Percentiles rank a stretch among this genome's conserved stretches.
Evolutionary conservation across 2,888 invertebrate species (phyloP).

Genomic region (Laothoe populi): DNA sequence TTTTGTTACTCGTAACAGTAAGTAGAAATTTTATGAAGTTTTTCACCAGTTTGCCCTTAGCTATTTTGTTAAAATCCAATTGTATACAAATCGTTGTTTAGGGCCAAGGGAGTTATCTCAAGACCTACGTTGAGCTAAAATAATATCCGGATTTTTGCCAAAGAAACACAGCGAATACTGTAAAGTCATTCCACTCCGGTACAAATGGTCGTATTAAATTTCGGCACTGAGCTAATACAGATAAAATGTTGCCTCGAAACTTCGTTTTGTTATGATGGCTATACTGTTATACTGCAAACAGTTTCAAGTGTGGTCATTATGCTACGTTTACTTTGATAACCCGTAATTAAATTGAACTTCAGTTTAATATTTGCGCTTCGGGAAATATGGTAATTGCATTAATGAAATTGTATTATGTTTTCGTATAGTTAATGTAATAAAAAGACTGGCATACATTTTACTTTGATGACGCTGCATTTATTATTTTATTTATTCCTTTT

Average conservation of each 20-base stretch:
- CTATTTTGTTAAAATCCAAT: constrained; percentile 25
- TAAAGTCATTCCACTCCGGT: constrained; percentile 34
- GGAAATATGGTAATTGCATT: neutral
- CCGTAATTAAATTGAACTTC: neutral
- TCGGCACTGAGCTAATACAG: constrained; percentile 31
- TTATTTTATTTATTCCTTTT: neutral
- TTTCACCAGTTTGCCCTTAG: neutral
- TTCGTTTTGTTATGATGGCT: constrained; percentile 15
- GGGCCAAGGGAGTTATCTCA: constrained; percentile 47
- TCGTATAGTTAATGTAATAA: no score
- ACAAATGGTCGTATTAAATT: constrained; percentile 33
- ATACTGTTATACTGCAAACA: neutral
- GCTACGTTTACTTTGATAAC: neutral
- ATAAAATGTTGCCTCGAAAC: constrained; percentile 31
- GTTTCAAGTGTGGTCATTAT: constrained; percentile 5
- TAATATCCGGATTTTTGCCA: constrained; percentile 47
- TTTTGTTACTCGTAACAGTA: neutral
- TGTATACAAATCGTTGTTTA: constrained; percentile 51
- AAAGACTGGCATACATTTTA: neutral
- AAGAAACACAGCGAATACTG: constrained; percentile 38
- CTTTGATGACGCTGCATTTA: neutral
- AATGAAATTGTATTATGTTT: neutral
- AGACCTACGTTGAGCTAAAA: constrained; percentile 51
- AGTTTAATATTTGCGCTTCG: neutral
- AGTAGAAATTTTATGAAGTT: neutral